Conservation (phyloP, 1,140 invertebrate genomes). For the Sitobion miscanthi region DNA sequence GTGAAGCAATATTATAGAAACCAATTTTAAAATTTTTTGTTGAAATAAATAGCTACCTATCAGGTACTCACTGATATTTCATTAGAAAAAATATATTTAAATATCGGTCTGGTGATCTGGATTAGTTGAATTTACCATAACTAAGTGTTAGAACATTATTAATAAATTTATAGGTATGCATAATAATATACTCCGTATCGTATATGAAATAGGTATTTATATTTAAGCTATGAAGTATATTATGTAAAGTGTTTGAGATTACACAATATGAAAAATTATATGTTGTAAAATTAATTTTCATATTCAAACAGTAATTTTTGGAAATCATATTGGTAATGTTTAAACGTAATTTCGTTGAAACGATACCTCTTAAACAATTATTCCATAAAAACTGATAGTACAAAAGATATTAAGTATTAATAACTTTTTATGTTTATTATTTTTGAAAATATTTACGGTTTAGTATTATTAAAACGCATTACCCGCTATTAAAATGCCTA, state of each 20-base stretch:
- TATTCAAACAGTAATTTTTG: neutral
- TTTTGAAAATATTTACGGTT: neutral
- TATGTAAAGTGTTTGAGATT: neutral
- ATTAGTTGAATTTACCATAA: neutral
- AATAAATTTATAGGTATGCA: neutral
- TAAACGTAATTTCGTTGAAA: too few species aligned
- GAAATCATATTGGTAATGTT: neutral
- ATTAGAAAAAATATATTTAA: neutral
- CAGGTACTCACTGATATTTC: neutral
- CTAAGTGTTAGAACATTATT: neutral
- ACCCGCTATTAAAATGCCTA: neutral
- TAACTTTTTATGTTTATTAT: neutral
- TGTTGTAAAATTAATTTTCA: neutral
- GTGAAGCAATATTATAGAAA: neutral
- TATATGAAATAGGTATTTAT: neutral
- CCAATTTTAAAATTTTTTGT: neutral
- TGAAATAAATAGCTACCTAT: neutral
- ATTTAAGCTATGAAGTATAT: neutral
- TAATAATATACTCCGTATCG: neutral
- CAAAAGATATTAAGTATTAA: neutral
- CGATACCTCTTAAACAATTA: neutral
- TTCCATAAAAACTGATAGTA: neutral
- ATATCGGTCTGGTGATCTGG: neutral
- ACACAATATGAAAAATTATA: neutral
- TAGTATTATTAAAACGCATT: neutral